Base-by-base conservation (phyloP, 2,797 vertebrate genomes). In the Pseudochirops cupreus region DNA sequence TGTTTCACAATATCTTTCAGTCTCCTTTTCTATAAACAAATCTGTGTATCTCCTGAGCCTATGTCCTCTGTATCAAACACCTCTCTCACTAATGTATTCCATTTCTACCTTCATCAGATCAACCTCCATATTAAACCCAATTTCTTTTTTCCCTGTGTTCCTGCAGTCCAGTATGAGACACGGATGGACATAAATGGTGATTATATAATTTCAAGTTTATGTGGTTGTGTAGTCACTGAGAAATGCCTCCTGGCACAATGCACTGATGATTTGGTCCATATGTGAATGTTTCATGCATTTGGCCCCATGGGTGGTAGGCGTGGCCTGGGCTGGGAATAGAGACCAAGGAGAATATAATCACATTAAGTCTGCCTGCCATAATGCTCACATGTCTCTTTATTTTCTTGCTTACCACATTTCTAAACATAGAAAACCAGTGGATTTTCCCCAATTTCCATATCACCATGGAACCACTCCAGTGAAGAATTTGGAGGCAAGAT, bases 1-100 rank as follows among this genome's bases (percentile, higher is more conserved):
- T 94, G 39, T 59, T 97, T 91, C 39, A 95, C 94, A 89, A 5
- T 50, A 91, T 93, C 13, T 56, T 39, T 91, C 91, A 91, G 6
- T 94, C 94, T 87, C 52, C 92, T 95, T 94, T 56, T 67, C 56
- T 0, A 89, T 1, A 62, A 97, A 96, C 53, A 93, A 95, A 96
- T 90, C 39, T 87, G 16, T 53, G 90, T 24, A 24, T 56, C 91
- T 93, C 56, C 95, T 56, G 39, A 98, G 46, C 14, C 67, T 82
- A 26, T 93, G 82, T 92, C 29, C 39, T 97, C 95, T 50, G 58
- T 95, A 92, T 97, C 57, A 55, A 82, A 90, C 58, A 18, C 7
- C 93, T 97, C 97, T 95, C 56, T n/a, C 95, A 1, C 1, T 96
- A 98, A 98, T 95, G 96, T 93, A 89, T 92, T 94, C 97, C 95